Evolutionary conservation across 2,888 invertebrate species (phyloP).

Genomic region (Caenorhabditis macrosperma): DNA sequence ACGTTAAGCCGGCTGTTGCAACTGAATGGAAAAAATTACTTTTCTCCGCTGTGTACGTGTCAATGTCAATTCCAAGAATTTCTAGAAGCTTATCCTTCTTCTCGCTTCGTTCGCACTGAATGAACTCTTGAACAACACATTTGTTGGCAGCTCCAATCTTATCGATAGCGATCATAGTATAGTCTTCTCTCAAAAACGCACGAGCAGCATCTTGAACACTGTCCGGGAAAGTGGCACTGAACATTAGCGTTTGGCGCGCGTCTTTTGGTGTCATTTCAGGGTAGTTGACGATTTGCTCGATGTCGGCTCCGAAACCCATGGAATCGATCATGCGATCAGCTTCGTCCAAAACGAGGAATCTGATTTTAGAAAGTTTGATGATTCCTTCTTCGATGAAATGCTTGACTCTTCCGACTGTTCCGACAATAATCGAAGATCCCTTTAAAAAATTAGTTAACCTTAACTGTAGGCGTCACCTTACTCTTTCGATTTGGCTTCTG

Average conservation of each 20-base stretch:
- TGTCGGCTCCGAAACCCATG: slow-evolving; percentile 83
- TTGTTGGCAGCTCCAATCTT: slow-evolving; percentile 93
- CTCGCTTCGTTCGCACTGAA: slow-evolving; percentile 83
- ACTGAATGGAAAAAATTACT: slow-evolving; percentile 16
- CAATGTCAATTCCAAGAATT: slow-evolving; percentile 83
- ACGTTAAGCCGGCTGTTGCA: not conserved
- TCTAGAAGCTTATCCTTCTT: slow-evolving; percentile 87
- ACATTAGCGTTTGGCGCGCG: slow-evolving; percentile 65
- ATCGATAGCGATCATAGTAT: slow-evolving; percentile 92
- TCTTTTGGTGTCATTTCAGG: slow-evolving; percentile 47
- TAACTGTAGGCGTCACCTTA: not conserved
- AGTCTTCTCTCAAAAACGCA: slow-evolving; percentile 86
- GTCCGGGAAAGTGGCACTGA: slow-evolving; percentile 86
- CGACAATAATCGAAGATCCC: slow-evolving; percentile 67
- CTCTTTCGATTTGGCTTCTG: slow-evolving; percentile 29
- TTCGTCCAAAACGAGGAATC: slow-evolving; percentile 83
- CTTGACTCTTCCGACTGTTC: slow-evolving; percentile 66
- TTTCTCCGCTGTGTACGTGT: slow-evolving; percentile 48
- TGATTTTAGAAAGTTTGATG: slow-evolving; percentile 56
- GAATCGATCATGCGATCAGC: slow-evolving; percentile 84
- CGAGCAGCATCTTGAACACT: slow-evolving; percentile 88
- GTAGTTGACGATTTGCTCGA: slow-evolving; percentile 34
- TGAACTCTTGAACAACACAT: slow-evolving; percentile 87
- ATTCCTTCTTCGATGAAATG: slow-evolving; percentile 62
- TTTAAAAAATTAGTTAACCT: not conserved